Conservation (phyloP, 2,888 invertebrate genomes). For the Thymelicus acteon region DNA sequence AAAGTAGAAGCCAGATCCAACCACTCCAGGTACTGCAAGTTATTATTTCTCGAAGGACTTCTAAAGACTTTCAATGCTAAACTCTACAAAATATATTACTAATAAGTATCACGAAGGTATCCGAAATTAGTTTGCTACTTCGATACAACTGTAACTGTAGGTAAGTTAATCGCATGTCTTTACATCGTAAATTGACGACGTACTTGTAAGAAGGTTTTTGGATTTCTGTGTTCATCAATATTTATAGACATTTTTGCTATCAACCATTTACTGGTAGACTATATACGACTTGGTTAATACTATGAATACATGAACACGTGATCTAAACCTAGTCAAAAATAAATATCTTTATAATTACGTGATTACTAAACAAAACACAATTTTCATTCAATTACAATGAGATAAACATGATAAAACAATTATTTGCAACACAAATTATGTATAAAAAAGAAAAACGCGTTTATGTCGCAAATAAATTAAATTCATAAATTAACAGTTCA, state of each 20-base stretch:
- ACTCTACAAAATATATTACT: neutral
- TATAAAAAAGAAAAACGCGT: too few relatives aligned
- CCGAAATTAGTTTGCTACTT: slow-evolving; percentile 39
- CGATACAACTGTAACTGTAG: slow-evolving; percentile 52
- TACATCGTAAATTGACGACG: slow-evolving; percentile 66
- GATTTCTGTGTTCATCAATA: slow-evolving; percentile 78
- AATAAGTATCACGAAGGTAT: neutral
- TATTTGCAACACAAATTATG: too few relatives aligned
- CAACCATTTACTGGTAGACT: neutral
- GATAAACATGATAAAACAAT: too few relatives aligned
- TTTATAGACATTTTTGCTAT: slow-evolving; percentile 58
- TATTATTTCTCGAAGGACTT: too few relatives aligned
- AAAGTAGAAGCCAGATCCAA: too few relatives aligned
- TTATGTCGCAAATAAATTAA: too few relatives aligned
- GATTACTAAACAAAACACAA: too few relatives aligned
- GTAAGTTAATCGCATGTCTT: slow-evolving; percentile 76
- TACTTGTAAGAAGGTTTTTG: slow-evolving; percentile 64
- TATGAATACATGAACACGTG: neutral
- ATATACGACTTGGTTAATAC: neutral
- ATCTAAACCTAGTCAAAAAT: neutral
- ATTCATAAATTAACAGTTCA: too few relatives aligned
- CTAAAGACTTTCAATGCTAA: neutral
- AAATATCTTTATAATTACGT: too few relatives aligned
- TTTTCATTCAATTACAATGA: too few relatives aligned
- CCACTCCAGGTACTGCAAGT: too few relatives aligned